Evolutionary conservation across 1,140 invertebrate genomes (phyloP).

Genomic region (Nephotettix cincticeps): DNA sequence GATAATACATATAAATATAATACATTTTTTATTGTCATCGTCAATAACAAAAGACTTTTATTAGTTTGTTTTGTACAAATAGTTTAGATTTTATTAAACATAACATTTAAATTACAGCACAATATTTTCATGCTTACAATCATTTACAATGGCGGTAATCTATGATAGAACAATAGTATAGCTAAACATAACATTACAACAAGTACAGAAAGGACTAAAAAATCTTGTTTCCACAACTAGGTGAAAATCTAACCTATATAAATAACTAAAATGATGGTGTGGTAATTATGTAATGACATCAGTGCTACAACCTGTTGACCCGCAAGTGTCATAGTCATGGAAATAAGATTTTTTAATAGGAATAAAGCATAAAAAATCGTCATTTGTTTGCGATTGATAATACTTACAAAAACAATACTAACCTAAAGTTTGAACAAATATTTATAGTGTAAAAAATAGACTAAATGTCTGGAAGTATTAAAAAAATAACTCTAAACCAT

Average conservation of each 20-base stretch:
- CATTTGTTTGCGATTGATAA: slow-evolving; percentile 4
- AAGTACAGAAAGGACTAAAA: slow-evolving; percentile 6
- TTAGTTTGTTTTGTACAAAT: slow-evolving; percentile 15
- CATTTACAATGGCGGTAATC: slow-evolving; percentile 1
- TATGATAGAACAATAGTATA: neutral
- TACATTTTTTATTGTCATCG: slow-evolving; percentile 22
- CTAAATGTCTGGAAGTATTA: no score
- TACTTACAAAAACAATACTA: slow-evolving; percentile 10
- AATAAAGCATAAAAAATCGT: slow-evolving; percentile 2
- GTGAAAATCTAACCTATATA: neutral
- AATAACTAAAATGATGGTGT: neutral
- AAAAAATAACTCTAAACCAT: no score
- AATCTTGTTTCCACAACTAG: slow-evolving; percentile 15
- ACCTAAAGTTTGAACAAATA: slow-evolving; percentile 11
- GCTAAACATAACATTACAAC: slow-evolving; percentile 1
- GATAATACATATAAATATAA: slow-evolving; percentile 19
- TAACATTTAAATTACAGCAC: slow-evolving; percentile 23
- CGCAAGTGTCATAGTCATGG: slow-evolving; percentile 1
- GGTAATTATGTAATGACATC: no score
- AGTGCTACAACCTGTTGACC: neutral
- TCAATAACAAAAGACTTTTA: slow-evolving; percentile 4
- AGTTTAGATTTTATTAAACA: slow-evolving; percentile 3
- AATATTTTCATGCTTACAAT: neutral
- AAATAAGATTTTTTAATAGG: neutral
- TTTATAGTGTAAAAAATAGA: no score